Conservation (phyloP, 1,140 invertebrate genomes). For the Phthorimaea operculella region DNA sequence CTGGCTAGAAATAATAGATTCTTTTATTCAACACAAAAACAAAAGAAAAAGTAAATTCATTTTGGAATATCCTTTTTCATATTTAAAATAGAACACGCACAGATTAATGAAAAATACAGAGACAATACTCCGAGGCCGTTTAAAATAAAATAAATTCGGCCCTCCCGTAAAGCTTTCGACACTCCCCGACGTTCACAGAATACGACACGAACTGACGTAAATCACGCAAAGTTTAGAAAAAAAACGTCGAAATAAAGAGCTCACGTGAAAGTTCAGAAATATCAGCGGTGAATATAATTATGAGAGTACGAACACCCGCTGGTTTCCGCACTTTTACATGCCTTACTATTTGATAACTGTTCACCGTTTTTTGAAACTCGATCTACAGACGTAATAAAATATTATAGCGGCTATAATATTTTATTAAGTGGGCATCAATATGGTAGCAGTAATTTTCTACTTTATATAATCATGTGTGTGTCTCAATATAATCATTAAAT, state of each 20-base stretch:
- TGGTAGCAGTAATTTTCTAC: too few species aligned
- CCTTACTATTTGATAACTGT: conserved; percentile 27
- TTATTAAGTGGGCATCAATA: too few species aligned
- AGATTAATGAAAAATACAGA: conserved; percentile 11
- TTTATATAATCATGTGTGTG: too few species aligned
- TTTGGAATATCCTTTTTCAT: too few species aligned
- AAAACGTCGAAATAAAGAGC: conserved; percentile 53
- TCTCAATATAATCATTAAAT: too few species aligned
- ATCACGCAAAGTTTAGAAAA: conserved; percentile 60
- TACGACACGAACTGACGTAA: conserved; percentile 48
- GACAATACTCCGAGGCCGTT: conserved; percentile 36
- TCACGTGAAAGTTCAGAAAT: conserved; percentile 66
- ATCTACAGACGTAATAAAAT: too few species aligned
- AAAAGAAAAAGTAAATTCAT: too few species aligned
- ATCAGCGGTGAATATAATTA: conserved; percentile 66
- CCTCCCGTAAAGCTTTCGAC: conserved; percentile 60
- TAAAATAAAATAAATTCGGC: conserved; percentile 60
- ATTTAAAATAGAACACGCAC: background rate
- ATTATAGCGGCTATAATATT: too few species aligned
- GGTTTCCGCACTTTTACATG: conserved; percentile 47
- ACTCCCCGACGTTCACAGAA: conserved; percentile 49
- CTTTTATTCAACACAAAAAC: too few species aligned
- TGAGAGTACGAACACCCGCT: conserved; percentile 58
- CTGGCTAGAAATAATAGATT: too few species aligned
- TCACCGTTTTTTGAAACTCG: background rate